Base-by-base conservation (phyloP, 2,888 invertebrate genomes). In the Mystacides longicornis region DNA sequence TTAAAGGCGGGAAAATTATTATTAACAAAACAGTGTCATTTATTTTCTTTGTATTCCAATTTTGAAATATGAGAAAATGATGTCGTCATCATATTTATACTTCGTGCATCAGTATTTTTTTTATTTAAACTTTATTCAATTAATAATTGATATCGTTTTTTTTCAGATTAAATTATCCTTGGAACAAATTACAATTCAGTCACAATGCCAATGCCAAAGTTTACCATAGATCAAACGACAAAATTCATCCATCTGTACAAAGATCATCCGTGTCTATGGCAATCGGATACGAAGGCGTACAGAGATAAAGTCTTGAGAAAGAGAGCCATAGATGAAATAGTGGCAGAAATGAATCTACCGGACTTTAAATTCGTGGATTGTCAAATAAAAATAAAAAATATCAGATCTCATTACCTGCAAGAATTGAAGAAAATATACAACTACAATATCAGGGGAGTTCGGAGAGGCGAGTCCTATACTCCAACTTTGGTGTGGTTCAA, bases 371-470 rank as follows among this genome's bases (percentile, higher is more conserved):
- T 61, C 3, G 55, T 55, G 11, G 65, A 64, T 43, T 64, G 62
- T 23, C 64, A 64, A 55, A 61, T 63, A 52, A 67, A 66, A 62
- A 66, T 66, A 23, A 66, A 65, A 58, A 66, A 64, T 54, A 54
- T 66, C n/a, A 52, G 65, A 23, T 63, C 62, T 18, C 64, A 64
- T 3, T 66, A 66, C 42, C 60, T 61, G 43, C 65, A 66, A 57
- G 65, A 66, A 56, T 43, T 65, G 14, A 61, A 59, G 54, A 66
- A 66, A 62, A 63, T 65, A 19, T 31, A 53, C 16, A 53, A 55
- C 14, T 52, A 56, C 16, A 42, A 42, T 19, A 19, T 31, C 3
- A 27, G 49, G 14, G 31, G 31, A 2, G 49, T 33, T 3, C 14
- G 49, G 11, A 33, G 20, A 27, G 51, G 42, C 4, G 21, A 21